Conservation (phyloP, 2,797 vertebrate species). For the Corythornis leucogaster region DNA sequence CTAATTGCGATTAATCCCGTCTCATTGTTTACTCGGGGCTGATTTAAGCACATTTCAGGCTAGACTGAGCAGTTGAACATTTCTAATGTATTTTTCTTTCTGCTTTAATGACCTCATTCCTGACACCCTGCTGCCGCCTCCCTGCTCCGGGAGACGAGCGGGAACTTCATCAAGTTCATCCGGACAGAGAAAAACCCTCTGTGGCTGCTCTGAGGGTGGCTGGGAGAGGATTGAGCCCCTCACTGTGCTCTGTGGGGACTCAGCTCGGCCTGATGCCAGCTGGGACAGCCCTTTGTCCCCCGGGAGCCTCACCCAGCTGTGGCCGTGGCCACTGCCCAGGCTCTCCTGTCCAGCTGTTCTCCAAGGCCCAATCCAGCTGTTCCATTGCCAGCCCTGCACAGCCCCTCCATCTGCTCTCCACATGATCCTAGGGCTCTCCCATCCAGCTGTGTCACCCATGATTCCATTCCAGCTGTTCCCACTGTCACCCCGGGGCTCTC, state of each 20-base stretch:
- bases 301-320: accelerated
- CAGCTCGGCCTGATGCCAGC: accelerated
- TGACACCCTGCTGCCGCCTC: background rate
- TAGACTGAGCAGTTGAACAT: constrained; percentile 57
- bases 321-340: accelerated
- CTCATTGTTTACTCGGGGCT: constrained; percentile 61
- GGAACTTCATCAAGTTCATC: background rate
- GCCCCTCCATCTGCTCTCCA: background rate
- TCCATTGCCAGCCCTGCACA: background rate
- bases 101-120: constrained; percentile 56
- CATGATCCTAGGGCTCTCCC: background rate
- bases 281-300: background rate
- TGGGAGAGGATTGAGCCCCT: accelerated
- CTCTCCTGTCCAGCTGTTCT: background rate
- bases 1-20: constrained; percentile 59
- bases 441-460: background rate
- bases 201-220: background rate
- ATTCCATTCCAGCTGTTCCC: background rate
- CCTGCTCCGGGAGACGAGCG: background rate
- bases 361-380: background rate
- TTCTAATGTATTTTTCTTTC: constrained; percentile 60
- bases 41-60: constrained; percentile 69
- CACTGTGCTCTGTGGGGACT: background rate
- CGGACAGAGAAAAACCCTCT: background rate
- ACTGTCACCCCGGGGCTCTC: no score